phyloP scores from a whole-genome alignment of 2,113 vertebrate genomes.

The Grammomys dolichurus region DNA sequence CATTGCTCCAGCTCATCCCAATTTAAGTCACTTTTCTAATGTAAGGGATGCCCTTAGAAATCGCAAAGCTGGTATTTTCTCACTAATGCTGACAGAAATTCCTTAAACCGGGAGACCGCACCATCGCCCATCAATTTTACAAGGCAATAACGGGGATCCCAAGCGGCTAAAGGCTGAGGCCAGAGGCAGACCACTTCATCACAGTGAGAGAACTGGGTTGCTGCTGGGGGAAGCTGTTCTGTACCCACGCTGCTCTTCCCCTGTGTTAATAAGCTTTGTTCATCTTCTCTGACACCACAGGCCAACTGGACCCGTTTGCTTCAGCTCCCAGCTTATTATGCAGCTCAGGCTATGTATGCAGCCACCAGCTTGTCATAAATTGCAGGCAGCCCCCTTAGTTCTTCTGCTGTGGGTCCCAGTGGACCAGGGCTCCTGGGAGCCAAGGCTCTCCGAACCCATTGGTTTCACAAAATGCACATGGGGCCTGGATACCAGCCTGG shows the following conservation, averaged over 20 bases:
- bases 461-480: background rate
- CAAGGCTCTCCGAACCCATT: background rate
- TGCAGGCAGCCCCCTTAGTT: background rate
- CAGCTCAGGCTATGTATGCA: background rate
- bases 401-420: slow-evolving; percentile 39
- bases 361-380: slow-evolving; percentile 61
- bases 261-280: slow-evolving; percentile 77
- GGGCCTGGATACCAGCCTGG: background rate
- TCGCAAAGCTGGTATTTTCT: slow-evolving; percentile 52
- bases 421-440: slow-evolving; percentile 46
- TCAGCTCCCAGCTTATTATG: slow-evolving; percentile 69
- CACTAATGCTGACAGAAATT: slow-evolving; percentile 74
- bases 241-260: slow-evolving; percentile 50
- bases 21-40: background rate
- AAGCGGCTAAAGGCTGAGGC: slow-evolving; percentile 62
- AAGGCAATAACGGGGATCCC: slow-evolving; percentile 67
- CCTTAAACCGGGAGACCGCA: slow-evolving; percentile 51
- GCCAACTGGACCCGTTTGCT: slow-evolving; percentile 20
- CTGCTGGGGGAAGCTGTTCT: slow-evolving; percentile 51
- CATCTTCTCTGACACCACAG: slow-evolving; percentile 71
- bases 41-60: slow-evolving; percentile 48
- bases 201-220: slow-evolving; percentile 78
- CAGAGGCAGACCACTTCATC: slow-evolving; percentile 77
- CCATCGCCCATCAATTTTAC: slow-evolving; percentile 75
- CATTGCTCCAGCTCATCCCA: background rate